Conservation (phyloP, 1,140 invertebrate genomes). For the Drosophila ironensis region DNA sequence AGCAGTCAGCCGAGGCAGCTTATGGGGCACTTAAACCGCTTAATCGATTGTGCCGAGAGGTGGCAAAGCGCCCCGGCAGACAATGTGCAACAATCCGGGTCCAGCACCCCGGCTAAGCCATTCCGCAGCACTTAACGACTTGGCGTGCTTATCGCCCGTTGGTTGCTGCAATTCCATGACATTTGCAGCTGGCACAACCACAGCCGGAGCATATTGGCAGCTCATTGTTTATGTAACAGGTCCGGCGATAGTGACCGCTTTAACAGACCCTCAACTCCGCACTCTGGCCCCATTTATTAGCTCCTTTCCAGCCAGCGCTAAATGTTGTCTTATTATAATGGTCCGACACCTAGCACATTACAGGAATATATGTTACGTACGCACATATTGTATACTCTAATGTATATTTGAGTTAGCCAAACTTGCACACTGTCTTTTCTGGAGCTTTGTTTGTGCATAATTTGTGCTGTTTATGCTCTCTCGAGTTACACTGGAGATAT, state of each 20-base stretch:
- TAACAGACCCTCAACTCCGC: conserved; percentile 23
- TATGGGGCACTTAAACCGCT: conserved; percentile 65
- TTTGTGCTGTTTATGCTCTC: conserved; percentile 20
- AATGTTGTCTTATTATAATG: conserved; percentile 54
- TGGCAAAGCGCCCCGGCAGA: not conserved
- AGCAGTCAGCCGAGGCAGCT: conserved; percentile 33
- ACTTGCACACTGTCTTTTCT: conserved; percentile 7
- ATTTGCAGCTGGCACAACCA: conserved; percentile 48
- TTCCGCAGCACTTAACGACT: conserved; percentile 61
- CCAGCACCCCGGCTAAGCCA: conserved; percentile 36
- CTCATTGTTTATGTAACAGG: conserved; percentile 51
- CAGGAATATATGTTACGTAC: not conserved
- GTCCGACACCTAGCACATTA: conserved; percentile 23
- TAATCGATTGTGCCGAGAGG: conserved; percentile 51
- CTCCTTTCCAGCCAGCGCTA: not conserved
- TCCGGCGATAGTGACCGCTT: conserved; percentile 23
- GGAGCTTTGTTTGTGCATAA: conserved; percentile 32
- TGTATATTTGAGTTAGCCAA: not conserved
- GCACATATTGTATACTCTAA: too few species aligned
- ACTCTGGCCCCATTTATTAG: conserved; percentile 8
- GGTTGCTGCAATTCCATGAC: conserved; percentile 33
- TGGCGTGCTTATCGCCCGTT: conserved; percentile 46
- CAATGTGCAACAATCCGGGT: conserved; percentile 34
- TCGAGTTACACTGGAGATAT: not conserved
- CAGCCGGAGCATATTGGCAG: conserved; percentile 16